Evolutionary conservation across 2,797 vertebrate genomes (phyloP).

Genomic region (Trachops cirrhosus): DNA sequence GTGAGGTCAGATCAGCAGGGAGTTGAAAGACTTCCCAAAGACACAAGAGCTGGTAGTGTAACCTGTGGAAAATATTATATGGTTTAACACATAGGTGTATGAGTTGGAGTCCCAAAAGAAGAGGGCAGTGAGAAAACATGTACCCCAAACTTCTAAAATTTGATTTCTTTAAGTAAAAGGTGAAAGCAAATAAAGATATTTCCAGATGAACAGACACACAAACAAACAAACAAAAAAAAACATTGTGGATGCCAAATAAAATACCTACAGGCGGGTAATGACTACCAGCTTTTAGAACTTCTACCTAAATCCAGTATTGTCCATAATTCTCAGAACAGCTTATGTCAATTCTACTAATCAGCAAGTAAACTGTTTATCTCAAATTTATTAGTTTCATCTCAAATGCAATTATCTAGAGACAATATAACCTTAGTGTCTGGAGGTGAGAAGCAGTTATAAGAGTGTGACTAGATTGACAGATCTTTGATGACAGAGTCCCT

Average conservation of each 20-base stretch:
- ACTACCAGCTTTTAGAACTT: slow-evolving; percentile 13
- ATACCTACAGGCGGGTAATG: not conserved
- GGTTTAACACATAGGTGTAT: not conserved
- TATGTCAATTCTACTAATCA: not conserved
- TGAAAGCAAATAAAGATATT: slow-evolving; percentile 2
- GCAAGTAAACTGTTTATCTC: not conserved
- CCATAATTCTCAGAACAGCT: not conserved
- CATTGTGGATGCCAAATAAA: not conserved
- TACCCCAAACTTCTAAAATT: not conserved
- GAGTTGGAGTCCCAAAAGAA: not conserved
- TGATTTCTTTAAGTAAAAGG: not conserved
- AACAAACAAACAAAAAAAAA: not conserved
- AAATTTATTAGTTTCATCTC: not conserved
- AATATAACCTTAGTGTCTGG: not conserved
- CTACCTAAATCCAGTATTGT: not conserved
- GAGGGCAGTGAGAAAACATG: not conserved
- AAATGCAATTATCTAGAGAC: not conserved
- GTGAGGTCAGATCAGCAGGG: not conserved
- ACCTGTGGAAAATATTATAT: not conserved
- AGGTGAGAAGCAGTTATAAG: not conserved
- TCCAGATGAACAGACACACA: not conserved
- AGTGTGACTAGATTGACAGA: not conserved
- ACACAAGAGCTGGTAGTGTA: not conserved
- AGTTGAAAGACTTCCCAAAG: not conserved
- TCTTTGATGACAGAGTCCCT: not conserved